These are phyloP conservation scores for Zophobas morio DNA, from an alignment of 1,140 invertebrate species.

Conservation along the genomic window DNA sequence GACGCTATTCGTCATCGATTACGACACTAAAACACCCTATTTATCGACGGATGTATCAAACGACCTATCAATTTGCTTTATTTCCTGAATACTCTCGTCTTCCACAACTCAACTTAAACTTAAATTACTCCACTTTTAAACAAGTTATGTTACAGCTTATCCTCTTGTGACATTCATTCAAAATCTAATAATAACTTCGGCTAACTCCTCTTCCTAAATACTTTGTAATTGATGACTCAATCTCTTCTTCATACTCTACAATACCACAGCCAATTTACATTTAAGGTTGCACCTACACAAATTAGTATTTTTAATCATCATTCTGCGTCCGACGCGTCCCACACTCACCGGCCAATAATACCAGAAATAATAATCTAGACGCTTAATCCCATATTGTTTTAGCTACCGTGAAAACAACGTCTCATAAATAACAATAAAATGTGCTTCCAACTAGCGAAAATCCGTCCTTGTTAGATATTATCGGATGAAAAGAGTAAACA, in stretches of 20 bases:
- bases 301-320: slow-evolving; percentile 24
- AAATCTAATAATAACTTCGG: slow-evolving; percentile 46
- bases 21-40: slow-evolving; percentile 38
- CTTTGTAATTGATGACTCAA: slow-evolving; percentile 44
- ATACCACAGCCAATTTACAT: slow-evolving; percentile 35
- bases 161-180: slow-evolving; percentile 42
- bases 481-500: slow-evolving; percentile 4
- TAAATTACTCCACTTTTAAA: slow-evolving; percentile 42
- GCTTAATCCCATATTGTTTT: slow-evolving; percentile 7
- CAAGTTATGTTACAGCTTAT: slow-evolving; percentile 45
- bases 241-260: slow-evolving; percentile 41
- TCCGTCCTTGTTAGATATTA: neutral
- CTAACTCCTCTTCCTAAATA: slow-evolving; percentile 44
- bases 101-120: slow-evolving; percentile 41
- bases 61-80: slow-evolving; percentile 38
- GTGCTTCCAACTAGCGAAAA: slow-evolving; percentile 5
- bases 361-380: neutral
- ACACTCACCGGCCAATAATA: neutral
- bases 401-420: neutral
- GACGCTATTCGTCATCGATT: slow-evolving; percentile 30
- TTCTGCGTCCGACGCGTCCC: neutral
- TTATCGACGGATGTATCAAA: slow-evolving; percentile 42
- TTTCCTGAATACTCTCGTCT: slow-evolving; percentile 34
- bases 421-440: slow-evolving; percentile 9
- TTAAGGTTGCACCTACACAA: slow-evolving; percentile 18